Conservation (phyloP, 2,113 vertebrate genomes). For the Todiramphus saurophagus region DNA sequence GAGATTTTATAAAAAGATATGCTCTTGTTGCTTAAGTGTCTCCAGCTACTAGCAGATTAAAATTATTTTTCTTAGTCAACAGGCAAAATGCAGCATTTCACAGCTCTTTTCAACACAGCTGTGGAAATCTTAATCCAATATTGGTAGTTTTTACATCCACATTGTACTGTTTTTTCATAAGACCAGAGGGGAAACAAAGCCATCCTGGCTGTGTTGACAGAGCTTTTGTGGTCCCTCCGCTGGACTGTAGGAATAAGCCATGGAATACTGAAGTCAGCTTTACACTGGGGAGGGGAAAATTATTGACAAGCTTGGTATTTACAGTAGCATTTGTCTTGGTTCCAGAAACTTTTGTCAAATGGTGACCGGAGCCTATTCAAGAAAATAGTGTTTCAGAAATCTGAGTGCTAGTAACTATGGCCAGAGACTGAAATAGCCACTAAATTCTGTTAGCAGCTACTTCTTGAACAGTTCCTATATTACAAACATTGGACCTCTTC, state of each 20-base stretch:
- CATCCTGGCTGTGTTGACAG: neutral
- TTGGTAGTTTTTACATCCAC: neutral
- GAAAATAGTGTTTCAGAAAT: neutral
- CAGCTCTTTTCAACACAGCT: neutral
- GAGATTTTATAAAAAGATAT: conserved; percentile 14
- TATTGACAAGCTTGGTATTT: neutral
- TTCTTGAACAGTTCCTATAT: neutral
- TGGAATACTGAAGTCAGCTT: neutral
- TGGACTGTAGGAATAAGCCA: neutral
- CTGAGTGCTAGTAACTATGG: neutral
- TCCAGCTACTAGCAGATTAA: neutral
- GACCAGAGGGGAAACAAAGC: neutral
- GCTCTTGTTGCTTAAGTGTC: neutral
- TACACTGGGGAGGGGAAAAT: neutral
- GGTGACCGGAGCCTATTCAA: neutral
- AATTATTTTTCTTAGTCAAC: neutral
- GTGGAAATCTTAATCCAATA: neutral
- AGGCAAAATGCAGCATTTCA: neutral
- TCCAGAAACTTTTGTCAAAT: neutral
- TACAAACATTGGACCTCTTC: neutral
- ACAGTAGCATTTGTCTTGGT: neutral
- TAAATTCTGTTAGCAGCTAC: neutral
- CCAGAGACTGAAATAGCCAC: neutral
- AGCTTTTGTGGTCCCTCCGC: neutral
- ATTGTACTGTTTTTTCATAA: neutral